phyloP scores from a whole-genome alignment of 2,113 vertebrate species.

The Manacus vitellinus region DNA sequence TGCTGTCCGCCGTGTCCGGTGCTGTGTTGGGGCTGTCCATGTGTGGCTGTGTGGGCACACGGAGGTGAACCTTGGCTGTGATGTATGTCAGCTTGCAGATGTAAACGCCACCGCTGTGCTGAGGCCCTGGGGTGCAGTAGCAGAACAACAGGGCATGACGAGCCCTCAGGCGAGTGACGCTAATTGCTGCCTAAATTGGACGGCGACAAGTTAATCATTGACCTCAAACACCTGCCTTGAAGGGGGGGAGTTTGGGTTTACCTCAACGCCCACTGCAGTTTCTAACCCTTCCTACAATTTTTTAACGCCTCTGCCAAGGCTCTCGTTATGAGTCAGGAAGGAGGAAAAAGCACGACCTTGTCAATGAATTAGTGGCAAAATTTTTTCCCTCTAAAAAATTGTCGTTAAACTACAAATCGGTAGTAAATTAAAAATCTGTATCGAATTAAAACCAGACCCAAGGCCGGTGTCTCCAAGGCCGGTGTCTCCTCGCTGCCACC shows the following conservation, averaged over 20 bases:
- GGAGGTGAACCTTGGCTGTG: slow-evolving; percentile 50
- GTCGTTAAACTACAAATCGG: rapidly evolving
- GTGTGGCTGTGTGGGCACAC: not conserved
- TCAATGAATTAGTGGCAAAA: not conserved
- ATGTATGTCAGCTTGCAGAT: slow-evolving; percentile 76
- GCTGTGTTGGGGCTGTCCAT: not conserved
- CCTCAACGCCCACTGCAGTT: not conserved
- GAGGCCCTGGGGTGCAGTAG: slow-evolving; percentile 73
- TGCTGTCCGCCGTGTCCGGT: not conserved
- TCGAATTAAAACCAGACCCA: not conserved
- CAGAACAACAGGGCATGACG: slow-evolving; percentile 44
- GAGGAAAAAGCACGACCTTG: not conserved
- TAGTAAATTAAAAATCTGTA: not conserved
- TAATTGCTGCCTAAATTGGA: slow-evolving; percentile 28
- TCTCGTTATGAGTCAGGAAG: no score
- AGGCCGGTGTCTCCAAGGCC: not conserved
- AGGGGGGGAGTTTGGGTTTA: not conserved
- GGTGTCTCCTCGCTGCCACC: not conserved
- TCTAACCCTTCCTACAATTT: not conserved
- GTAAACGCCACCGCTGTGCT: slow-evolving; percentile 80
- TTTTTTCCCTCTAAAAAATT: not conserved
- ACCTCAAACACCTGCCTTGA: not conserved
- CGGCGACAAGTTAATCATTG: not conserved
- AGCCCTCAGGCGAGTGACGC: slow-evolving; percentile 49
- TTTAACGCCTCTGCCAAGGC: not conserved